Evolutionary conservation across 2,888 invertebrate genomes (phyloP), one percentile per base, ranked within the genome.

Genomic region (Drosophila macrospina): DNA sequence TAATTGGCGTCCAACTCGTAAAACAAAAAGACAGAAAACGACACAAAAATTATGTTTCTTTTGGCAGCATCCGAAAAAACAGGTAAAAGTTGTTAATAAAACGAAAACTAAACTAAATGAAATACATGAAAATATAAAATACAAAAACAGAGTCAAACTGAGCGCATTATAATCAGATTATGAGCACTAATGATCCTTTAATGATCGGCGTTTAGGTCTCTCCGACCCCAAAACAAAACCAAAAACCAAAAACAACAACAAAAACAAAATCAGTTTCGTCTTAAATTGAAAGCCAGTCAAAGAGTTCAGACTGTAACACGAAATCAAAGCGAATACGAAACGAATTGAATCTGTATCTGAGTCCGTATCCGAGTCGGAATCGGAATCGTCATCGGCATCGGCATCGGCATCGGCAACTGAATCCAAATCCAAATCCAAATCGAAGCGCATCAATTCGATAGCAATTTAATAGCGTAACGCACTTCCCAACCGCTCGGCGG

Each of bases 151-250:
- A 39, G 36, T 51, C 45, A 36, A 44, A 39, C 26, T 30, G 55
- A 51, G 20, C 41, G 89, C 90, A 91, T 91, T 91, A 91, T 91
- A 91, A 91, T 91, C 91, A 90, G 91, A 91, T 91, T 91, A 91
- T 90, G 91, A 85, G 68, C 86, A 86, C 90, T 91, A 91, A 91
- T 90, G 91, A 90, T 90, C 91, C 90, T 91, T 90, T 91, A 91
- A 91, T 91, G 91, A 91, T 88, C 89, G 87, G 76, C 91, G 91
- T 91, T 91, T 91, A 91, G 85, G 68, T 86, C 71, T 64, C 34
- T 42, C 39, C 51, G 28, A 51, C 45, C 54, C 13, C 44, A 41
- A 88, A 70, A 86, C 62, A 59, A 64, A 45, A 85, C 71, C 71
- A 64, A 60, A 54, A 74, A 69, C 20, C 3, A 20, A 20, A 20